Base-by-base conservation (phyloP, 2,797 vertebrate species). In the Chanos chanos region DNA sequence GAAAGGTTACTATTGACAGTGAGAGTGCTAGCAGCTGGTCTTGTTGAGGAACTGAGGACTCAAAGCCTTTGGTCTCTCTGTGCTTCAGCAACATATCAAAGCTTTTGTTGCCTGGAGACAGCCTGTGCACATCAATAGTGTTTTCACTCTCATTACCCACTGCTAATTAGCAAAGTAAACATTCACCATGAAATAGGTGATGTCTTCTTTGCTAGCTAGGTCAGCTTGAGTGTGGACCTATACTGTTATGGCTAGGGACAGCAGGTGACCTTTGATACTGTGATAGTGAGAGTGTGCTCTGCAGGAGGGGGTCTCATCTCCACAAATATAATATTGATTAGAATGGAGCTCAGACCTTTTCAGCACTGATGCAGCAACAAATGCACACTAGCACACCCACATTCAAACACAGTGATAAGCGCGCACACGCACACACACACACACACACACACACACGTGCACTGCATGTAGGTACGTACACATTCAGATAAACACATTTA, bases 61-160 rank as follows among this genome's bases (percentile, higher is more conserved):
- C 7, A 36, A 45, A 18, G 16, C 18, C 16, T n/a, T 8, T 40
- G 13, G 22, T 40, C 52, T 16, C 18, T 13, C 15, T 19, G 33
- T 21, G 48, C 13, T 18, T 48, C 15, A 50, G 6, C 7, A 40
- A 28, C 58, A 67, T 57, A 72, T 67, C 48, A 71, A 66, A 73
- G 62, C 21, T 31, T 56, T 50, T 33, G 68, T 73, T 71, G 62
- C 71, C 63, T 67, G 59, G 71, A 66, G 18, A 77, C 68, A 66
- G 39, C 39, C 18, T 36, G 37, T 22, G n/a, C 30, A 31, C 54
- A 45, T 69, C 59, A 64, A 58, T 61, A 49, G 19, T 16, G n/a
- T 41, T 40, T 68, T 64, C 39, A n/a, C 40, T 53, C 19, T 68
- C 66, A 64, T 71, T 57, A 55, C 13, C 18, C 18, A 9, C 39